These are phyloP conservation scores for Psettodes erumei DNA, from an alignment of 2,113 vertebrate genomes.

Conservation along the genomic window DNA sequence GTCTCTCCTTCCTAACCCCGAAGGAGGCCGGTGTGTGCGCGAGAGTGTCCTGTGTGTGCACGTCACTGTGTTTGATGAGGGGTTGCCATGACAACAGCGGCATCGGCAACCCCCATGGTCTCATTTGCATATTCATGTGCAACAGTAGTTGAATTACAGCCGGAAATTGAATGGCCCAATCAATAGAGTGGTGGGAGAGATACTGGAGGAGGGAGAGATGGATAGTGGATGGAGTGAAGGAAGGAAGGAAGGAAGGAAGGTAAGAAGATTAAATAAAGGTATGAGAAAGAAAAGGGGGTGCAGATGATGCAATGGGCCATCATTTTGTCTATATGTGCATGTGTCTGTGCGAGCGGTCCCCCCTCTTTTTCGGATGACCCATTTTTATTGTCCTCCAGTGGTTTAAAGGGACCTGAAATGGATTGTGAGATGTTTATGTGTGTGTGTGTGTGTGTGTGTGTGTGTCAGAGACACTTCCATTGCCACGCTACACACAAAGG, in stretches of 20 bases:
- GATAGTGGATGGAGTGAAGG: constrained; percentile 26
- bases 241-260: constrained; percentile 23
- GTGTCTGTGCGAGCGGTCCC: constrained; percentile 6
- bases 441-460: background rate
- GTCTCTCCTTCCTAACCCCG: constrained; percentile 61
- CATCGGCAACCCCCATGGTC: constrained; percentile 56
- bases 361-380: constrained; percentile 37
- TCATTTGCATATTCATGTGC: constrained; percentile 78
- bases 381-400: constrained; percentile 59
- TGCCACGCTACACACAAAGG: background rate
- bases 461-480: constrained; percentile 1
- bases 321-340: constrained; percentile 39
- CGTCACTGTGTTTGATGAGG: constrained; percentile 61
- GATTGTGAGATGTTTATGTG: background rate
- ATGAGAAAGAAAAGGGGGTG: background rate
- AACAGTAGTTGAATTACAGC: constrained; percentile 76
- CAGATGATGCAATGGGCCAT: constrained; percentile 65
- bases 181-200: constrained; percentile 60
- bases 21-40: constrained; percentile 27
- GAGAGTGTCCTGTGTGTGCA: constrained; percentile 23
- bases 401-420: constrained; percentile 46
- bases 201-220: background rate
- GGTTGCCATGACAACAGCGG: constrained; percentile 74
- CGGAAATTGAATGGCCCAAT: constrained; percentile 73
- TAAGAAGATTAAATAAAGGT: background rate